Conservation (phyloP, 2,113 vertebrate genomes). For the Aspidoscelis tigris region DNA sequence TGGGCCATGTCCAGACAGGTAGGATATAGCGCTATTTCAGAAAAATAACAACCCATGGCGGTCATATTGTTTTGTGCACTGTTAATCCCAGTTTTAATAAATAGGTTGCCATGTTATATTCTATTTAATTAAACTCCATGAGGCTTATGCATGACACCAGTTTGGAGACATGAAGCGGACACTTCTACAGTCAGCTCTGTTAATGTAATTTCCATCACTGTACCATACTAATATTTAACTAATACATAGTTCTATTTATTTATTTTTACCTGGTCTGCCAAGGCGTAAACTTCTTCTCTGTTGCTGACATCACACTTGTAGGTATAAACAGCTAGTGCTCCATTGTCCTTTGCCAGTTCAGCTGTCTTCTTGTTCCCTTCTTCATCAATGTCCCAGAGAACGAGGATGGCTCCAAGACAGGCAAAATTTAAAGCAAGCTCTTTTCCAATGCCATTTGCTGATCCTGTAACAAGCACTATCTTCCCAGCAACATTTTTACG, state of each 20-base stretch:
- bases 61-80: no score
- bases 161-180: no score
- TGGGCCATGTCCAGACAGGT: no score
- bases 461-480: constrained; percentile 46
- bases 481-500: constrained; percentile 77
- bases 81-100: no score
- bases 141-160: no score
- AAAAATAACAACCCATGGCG: no score
- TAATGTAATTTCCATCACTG: no score
- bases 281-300: constrained; percentile 81
- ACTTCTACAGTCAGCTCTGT: no score
- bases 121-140: no score
- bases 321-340: constrained; percentile 72
- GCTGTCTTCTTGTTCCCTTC: constrained; percentile 84
- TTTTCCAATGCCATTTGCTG: constrained; percentile 82
- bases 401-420: constrained; percentile 73
- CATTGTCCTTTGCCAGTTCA: constrained; percentile 66
- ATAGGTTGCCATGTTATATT: no score
- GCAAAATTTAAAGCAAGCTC: constrained; percentile 83
- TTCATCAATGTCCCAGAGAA: constrained; percentile 90
- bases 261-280: constrained; percentile 83
- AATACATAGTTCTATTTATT: neutral
- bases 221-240: no score
- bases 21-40: no score
- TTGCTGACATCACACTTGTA: constrained; percentile 85